phyloP scores from a whole-genome alignment of 2,888 invertebrate species.

The Lasioglossum pauxillum region DNA sequence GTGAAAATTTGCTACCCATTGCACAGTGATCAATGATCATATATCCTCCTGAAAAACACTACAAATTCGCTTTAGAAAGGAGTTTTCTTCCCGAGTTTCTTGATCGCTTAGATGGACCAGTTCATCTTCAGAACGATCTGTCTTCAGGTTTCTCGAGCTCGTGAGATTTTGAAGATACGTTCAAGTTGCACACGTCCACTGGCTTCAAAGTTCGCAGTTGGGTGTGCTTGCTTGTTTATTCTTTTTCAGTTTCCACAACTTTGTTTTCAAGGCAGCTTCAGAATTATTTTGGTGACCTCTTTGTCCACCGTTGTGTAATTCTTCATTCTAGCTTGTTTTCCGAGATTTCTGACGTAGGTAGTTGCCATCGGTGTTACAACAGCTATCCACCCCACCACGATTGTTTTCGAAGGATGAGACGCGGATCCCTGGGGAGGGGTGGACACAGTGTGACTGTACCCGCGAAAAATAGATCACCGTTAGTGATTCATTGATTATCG shows the following conservation, averaged over 20 bases:
- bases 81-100: too few species aligned
- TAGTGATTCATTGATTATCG: not conserved
- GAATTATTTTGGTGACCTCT: not conserved
- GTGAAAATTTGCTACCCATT: too few species aligned
- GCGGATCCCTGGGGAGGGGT: not conserved
- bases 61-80: too few species aligned
- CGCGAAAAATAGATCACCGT: not conserved
- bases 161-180: too few species aligned
- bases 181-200: not conserved
- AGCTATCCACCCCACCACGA: not conserved
- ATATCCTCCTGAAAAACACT: too few species aligned
- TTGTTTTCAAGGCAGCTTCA: not conserved
- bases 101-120: too few species aligned
- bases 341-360: not conserved
- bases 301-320: not conserved
- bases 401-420: not conserved
- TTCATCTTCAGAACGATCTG: too few species aligned
- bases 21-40: too few species aligned
- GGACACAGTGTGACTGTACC: not conserved
- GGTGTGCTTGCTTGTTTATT: not conserved
- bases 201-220: not conserved
- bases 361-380: not conserved
- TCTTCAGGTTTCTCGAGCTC: too few species aligned
- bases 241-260: not conserved
- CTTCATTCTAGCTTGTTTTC: not conserved